Evolutionary conservation across 2,888 invertebrate species (phyloP).

Genomic region (Oeneis ivallda): DNA sequence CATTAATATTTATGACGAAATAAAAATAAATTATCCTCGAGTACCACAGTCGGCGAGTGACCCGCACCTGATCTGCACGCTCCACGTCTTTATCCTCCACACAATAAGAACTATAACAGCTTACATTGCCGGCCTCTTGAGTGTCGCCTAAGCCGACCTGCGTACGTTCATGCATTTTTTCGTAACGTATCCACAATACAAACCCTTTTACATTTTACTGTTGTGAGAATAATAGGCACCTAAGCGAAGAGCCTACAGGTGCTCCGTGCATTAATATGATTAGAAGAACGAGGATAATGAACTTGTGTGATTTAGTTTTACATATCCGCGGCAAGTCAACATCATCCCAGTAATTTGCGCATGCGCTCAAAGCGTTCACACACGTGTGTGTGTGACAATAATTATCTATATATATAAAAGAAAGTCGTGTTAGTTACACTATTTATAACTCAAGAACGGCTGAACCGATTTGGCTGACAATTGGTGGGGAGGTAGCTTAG

Average conservation of each 20-base stretch:
- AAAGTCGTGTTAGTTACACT: too few species aligned
- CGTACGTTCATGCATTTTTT: slow-evolving; percentile 43
- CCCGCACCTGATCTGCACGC: slow-evolving; percentile 41
- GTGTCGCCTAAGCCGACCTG: slow-evolving; percentile 35
- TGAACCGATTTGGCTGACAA: too few species aligned
- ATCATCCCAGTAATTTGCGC: too few species aligned
- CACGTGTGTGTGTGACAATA: too few species aligned
- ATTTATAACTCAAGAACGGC: too few species aligned
- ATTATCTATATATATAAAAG: too few species aligned
- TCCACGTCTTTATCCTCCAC: slow-evolving; percentile 31
- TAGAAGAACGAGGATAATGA: slow-evolving; percentile 37
- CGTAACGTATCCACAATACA: slow-evolving; percentile 39
- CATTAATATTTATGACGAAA: slow-evolving; percentile 60
- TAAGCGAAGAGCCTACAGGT: slow-evolving; percentile 36
- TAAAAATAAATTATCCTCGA: slow-evolving; percentile 56
- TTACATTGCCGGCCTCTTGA: neutral
- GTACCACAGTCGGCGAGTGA: slow-evolving; percentile 44
- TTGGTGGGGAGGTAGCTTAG: too few species aligned
- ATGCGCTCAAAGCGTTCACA: too few species aligned
- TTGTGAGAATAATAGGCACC: slow-evolving; percentile 43
- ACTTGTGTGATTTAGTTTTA: too few species aligned
- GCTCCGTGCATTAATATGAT: slow-evolving; percentile 41
- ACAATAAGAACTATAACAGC: slow-evolving; percentile 32
- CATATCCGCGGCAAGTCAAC: too few species aligned
- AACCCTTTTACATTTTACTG: slow-evolving; percentile 40